A percentile compares a stretch with the other conserved stretches of the same genome.
These are phyloP conservation scores for Reinhardtius hippoglossoides DNA, from an alignment of 2,113 vertebrate genomes.

Conservation along the genomic window DNA sequence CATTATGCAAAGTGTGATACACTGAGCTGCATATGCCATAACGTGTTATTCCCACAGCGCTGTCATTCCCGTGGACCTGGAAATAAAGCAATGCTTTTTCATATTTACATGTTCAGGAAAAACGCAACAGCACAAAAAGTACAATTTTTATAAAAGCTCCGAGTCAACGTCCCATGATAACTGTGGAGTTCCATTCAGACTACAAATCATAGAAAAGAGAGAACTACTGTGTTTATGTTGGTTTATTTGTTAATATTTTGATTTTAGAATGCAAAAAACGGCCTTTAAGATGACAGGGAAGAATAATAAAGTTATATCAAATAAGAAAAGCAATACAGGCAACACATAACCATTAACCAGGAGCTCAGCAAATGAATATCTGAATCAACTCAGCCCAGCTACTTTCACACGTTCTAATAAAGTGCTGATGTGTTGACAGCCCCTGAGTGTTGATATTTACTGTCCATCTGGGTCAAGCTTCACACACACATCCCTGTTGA, in stretches of 20 bases:
- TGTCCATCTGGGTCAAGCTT: conserved; percentile 54
- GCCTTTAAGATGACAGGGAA: background rate
- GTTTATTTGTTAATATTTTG: background rate
- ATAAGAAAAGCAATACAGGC: background rate
- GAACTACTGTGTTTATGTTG: too few relatives aligned
- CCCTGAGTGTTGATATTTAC: conserved; percentile 42
- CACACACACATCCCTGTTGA: conserved; percentile 1
- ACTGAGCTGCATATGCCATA: conserved; percentile 60
- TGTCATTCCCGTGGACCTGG: conserved; percentile 26
- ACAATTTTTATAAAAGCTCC: too few relatives aligned
- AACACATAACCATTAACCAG: background rate
- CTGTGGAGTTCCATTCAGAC: too few relatives aligned
- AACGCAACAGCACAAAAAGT: background rate
- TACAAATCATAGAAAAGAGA: too few relatives aligned
- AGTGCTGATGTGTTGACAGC: conserved; percentile 33
- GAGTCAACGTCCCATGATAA: too few relatives aligned
- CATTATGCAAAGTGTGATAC: conserved; percentile 70
- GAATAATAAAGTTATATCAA: background rate
- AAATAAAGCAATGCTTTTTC: conserved; percentile 21
- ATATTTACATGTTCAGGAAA: background rate
- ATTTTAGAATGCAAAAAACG: background rate
- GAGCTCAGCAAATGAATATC: background rate
- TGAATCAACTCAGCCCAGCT: conserved; percentile 7
- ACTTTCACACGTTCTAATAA: conserved; percentile 49
- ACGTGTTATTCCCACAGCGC: conserved; percentile 39